Base-by-base conservation (phyloP, 1,140 invertebrate genomes). In the Drosophila lowei region DNA sequence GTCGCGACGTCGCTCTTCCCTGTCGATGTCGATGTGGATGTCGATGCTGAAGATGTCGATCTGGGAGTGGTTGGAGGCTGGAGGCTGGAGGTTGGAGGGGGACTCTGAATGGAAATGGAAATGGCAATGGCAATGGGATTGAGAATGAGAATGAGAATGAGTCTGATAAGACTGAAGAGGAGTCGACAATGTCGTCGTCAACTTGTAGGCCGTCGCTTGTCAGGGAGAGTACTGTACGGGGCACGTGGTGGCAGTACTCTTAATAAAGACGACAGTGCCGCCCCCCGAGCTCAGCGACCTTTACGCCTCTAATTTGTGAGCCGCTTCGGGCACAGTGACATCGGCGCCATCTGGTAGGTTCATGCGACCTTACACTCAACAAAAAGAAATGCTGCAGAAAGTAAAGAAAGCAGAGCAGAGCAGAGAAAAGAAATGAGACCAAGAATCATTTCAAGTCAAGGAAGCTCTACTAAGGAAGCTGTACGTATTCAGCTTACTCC, bases 131-230 rank as follows among this genome's bases (percentile, higher is more conserved):
- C 16, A 55, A 38, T 15, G 62, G 8, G 16, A 38, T 11, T 53
- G 60, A 42, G 41, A n/a, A 60, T 18, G 58, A n/a, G 16, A 38
- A 8, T 53, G 60, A 42, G 41, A n/a, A 60, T 18, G 58, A n/a
- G 9, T 34, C 54, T 6, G 41, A 55, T 43, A 55, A 25, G 49
- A 54, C 34, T 38, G 34, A 13, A 38, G 34, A 38, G 34, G 49
- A 25, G 50, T 55, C 52, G 63, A 67, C 63, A 68, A 68, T 65
- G 62, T 64, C 49, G 50, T 68, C 49, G 63, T 43, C 66, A 70
- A 70, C 38, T 68, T 68, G 56, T 41, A 38, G 34, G 34, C 34
- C 34, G 34, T 38, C 34, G 34, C 34, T 5, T 38, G 34, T 38
- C 34, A 13, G 34, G 34, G 34, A 2, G 34, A 38, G 34, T 38